A percentile compares a stretch with the other conserved stretches of the same genome.
Conservation (phyloP, 2,888 invertebrate genomes). For the Zaprionus bogoriensis region DNA sequence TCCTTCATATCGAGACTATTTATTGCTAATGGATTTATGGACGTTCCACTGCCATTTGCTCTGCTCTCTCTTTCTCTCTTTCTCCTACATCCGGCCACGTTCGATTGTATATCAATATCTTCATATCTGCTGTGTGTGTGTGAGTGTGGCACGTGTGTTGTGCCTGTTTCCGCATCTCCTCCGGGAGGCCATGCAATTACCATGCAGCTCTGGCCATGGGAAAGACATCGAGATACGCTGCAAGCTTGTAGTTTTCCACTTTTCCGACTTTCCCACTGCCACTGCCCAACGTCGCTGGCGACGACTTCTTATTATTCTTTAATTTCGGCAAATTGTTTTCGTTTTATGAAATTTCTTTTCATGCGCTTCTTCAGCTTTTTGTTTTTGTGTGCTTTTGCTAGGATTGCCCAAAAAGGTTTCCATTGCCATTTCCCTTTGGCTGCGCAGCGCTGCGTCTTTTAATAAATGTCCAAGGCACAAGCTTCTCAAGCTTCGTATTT, state of each 20-base stretch:
- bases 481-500: constrained; percentile 61
- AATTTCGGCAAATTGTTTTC: constrained; percentile 82
- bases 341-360: constrained; percentile 82
- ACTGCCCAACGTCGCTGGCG: constrained; percentile 19
- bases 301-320: constrained; percentile 80
- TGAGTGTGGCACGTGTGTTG: constrained; percentile 71
- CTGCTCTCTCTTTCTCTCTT: not conserved
- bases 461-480: constrained; percentile 69
- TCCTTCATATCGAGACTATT: constrained; percentile 72
- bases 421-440: constrained; percentile 57
- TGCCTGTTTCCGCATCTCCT: constrained; percentile 47
- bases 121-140: constrained; percentile 58
- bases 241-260: constrained; percentile 2
- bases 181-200: constrained; percentile 54
- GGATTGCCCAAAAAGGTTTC: constrained; percentile 68
- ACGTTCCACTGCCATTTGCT: no score
- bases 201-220: constrained; percentile 38
- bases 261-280: not conserved
- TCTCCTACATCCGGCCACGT: constrained; percentile 27
- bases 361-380: constrained; percentile 70
- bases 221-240: constrained; percentile 16
- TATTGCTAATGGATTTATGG: constrained; percentile 81
- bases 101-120: constrained; percentile 63
- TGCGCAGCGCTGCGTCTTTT: constrained; percentile 67
- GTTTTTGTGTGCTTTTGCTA: constrained; percentile 56